phyloP scores from a whole-genome alignment of 2,113 vertebrate species.

The Prochilodus magdalenae region DNA sequence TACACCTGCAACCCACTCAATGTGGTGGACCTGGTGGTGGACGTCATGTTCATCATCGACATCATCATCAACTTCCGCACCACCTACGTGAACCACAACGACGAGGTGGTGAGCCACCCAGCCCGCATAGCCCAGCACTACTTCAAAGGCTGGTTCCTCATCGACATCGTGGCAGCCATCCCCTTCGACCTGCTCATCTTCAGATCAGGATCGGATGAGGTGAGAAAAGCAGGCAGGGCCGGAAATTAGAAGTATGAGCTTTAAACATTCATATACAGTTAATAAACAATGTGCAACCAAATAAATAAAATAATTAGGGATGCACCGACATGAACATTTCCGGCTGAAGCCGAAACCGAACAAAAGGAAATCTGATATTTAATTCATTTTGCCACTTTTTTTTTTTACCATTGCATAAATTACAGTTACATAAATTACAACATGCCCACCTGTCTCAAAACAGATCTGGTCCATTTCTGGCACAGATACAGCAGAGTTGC shows the following conservation, averaged over 20 bases:
- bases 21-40: constrained; percentile 96
- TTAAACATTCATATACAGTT: too few species aligned
- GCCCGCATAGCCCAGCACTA: constrained; percentile 94
- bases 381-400: too few species aligned
- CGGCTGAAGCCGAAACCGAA: too few species aligned
- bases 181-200: constrained; percentile 98
- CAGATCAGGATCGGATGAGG: constrained; percentile 92
- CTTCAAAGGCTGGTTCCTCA: constrained; percentile 99
- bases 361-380: too few species aligned
- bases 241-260: background rate
- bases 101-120: constrained; percentile 97
- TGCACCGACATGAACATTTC: too few species aligned
- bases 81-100: constrained; percentile 97
- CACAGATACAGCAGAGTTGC: too few species aligned
- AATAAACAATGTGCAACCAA: too few species aligned
- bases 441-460: too few species aligned
- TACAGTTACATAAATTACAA: too few species aligned
- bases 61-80: constrained; percentile 99
- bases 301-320: too few species aligned
- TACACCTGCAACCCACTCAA: constrained; percentile 95
- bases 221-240: constrained; percentile 62
- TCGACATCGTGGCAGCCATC: constrained; percentile 96
- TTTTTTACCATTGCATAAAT: too few species aligned
- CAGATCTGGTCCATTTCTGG: too few species aligned
- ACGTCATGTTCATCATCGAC: constrained; percentile 99